Conservation (phyloP, 2,888 invertebrate species). For the Nycteola revayana region DNA sequence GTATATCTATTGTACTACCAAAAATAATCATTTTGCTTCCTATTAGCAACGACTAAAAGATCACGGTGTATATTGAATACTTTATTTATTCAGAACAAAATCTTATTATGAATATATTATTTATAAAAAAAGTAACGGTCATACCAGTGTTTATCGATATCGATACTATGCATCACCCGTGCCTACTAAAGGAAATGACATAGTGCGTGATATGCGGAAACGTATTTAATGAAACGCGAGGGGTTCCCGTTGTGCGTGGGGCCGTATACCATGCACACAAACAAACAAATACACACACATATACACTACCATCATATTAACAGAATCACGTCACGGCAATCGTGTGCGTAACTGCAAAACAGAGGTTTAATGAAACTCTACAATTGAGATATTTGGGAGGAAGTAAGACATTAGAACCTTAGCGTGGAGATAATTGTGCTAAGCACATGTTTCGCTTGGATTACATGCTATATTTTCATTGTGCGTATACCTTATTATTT, state of each 20-base stretch:
- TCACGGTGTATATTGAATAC: no score
- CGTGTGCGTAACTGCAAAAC: constrained; percentile 33
- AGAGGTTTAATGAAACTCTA: constrained; percentile 30
- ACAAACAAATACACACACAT: constrained; percentile 10
- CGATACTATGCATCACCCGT: constrained; percentile 31
- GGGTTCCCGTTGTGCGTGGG: constrained; percentile 63
- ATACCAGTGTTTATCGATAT: constrained; percentile 41
- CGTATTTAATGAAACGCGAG: constrained; percentile 80
- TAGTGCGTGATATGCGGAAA: constrained; percentile 82
- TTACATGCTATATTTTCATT: no score
- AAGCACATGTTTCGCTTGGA: constrained; percentile 14
- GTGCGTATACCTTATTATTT: no score
- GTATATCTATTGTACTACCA: no score
- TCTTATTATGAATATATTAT: no score
- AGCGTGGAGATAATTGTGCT: constrained; percentile 25
- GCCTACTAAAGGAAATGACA: constrained; percentile 76
- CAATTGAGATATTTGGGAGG: constrained; percentile 29
- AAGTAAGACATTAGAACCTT: constrained; percentile 31
- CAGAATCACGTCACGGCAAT: constrained; percentile 18
- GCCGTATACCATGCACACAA: constrained; percentile 36
- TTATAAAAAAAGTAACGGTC: no score
- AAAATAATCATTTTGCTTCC: no score
- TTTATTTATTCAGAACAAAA: no score
- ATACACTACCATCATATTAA: constrained; percentile 6
- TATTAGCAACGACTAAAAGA: no score